A percentile compares a stretch with the other conserved stretches of the same genome.
Conservation (phyloP, 2,888 invertebrate species). For the Panopea generosa region DNA sequence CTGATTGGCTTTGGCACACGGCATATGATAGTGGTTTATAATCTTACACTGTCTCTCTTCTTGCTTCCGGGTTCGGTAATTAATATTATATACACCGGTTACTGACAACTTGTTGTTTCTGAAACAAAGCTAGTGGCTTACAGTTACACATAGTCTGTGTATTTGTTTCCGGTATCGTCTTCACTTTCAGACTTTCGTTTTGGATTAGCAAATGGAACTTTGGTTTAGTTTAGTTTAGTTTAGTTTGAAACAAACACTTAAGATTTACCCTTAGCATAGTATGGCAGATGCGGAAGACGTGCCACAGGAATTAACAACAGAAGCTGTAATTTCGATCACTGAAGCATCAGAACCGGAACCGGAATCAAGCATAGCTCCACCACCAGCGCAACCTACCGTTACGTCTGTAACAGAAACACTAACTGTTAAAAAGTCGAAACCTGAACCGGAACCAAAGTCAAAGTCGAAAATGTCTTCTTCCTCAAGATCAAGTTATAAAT, state of each 20-base stretch:
- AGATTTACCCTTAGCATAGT: constrained; percentile 24
- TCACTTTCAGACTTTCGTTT: too few relatives aligned
- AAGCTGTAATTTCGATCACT: constrained; percentile 7
- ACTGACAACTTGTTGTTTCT: too few relatives aligned
- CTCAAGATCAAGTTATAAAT: constrained; percentile 18
- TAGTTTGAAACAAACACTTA: not conserved
- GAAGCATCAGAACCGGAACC: constrained; percentile 19
- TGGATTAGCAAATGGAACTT: not conserved
- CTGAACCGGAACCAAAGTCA: constrained; percentile 4
- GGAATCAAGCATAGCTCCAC: constrained; percentile 50
- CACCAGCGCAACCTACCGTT: constrained; percentile 56
- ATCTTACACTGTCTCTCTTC: too few relatives aligned
- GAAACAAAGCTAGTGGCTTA: too few relatives aligned
- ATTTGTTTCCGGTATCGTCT: too few relatives aligned
- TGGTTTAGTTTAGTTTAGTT: not conserved
- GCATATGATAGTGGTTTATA: too few relatives aligned
- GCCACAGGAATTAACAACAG: constrained; percentile 16
- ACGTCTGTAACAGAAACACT: constrained; percentile 55
- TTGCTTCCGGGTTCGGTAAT: too few relatives aligned
- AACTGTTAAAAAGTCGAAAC: constrained; percentile 18
- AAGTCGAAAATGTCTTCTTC: constrained; percentile 19
- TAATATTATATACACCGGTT: too few relatives aligned
- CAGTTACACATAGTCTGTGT: too few relatives aligned
- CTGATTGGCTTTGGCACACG: too few relatives aligned
- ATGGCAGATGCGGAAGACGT: constrained; percentile 54